phyloP scores from a whole-genome alignment of 2,888 invertebrate genomes.

The Oscheius myriophilus region DNA sequence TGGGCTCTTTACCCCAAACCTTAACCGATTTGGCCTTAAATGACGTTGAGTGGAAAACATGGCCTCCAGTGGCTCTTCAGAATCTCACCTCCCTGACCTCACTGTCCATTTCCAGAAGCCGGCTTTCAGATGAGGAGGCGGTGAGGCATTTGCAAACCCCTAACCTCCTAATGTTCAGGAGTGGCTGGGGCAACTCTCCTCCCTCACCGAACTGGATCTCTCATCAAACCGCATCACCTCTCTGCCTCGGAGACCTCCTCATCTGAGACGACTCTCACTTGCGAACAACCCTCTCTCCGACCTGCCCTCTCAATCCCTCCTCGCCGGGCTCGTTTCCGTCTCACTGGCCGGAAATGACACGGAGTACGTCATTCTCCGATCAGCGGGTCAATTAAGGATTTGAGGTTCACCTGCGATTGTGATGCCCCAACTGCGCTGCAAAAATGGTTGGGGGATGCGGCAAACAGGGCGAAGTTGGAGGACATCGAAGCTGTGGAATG shows the following conservation, averaged over 20 bases:
- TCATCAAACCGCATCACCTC: constrained; percentile 14
- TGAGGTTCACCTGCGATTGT: constrained; percentile 45
- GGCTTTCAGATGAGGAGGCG: constrained; percentile 41
- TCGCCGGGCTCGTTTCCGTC: constrained; percentile 9
- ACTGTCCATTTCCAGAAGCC: constrained; percentile 37
- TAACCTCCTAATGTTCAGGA: not conserved
- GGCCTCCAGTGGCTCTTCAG: not conserved
- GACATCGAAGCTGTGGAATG: constrained; percentile 19
- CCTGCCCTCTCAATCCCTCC: constrained; percentile 6
- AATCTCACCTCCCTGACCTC: constrained; percentile 29
- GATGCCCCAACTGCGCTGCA: constrained; percentile 50
- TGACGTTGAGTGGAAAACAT: constrained; percentile 47
- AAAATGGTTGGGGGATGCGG: constrained; percentile 43
- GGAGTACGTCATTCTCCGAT: constrained; percentile 7
- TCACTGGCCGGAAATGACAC: constrained; percentile 25
- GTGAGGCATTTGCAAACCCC: constrained; percentile 34
- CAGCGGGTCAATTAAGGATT: no score
- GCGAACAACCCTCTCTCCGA: constrained; percentile 27
- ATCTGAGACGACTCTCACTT: constrained; percentile 23
- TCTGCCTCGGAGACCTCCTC: constrained; percentile 3
- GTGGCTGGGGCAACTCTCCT: constrained; percentile 3
- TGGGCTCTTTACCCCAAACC: constrained; percentile 38
- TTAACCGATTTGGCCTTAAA: constrained; percentile 42
- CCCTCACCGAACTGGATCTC: constrained; percentile 23
- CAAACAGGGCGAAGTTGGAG: constrained; percentile 41